phyloP scores from a whole-genome alignment of 1,140 invertebrate species.

The Bombus pascuorum region DNA sequence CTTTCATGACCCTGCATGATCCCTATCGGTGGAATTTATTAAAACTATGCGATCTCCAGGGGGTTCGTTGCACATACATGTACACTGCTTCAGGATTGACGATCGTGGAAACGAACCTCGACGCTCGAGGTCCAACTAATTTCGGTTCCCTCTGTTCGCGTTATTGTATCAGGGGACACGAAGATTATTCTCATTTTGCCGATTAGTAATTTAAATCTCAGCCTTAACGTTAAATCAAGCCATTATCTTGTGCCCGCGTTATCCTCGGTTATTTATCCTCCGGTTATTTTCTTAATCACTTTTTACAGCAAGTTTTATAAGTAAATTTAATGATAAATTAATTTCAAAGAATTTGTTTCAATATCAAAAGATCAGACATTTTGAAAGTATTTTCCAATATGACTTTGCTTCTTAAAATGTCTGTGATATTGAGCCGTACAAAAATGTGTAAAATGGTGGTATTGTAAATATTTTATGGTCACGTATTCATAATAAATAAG shows the following conservation, averaged over 20 bases:
- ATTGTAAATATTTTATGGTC: too few species aligned
- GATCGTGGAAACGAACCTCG: slow-evolving; percentile 16
- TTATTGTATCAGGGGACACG: slow-evolving; percentile 18
- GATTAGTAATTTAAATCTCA: slow-evolving; percentile 17
- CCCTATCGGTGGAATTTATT: slow-evolving; percentile 37
- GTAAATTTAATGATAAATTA: too few species aligned
- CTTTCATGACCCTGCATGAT: slow-evolving; percentile 2
- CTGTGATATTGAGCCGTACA: too few species aligned
- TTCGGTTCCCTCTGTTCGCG: slow-evolving; percentile 46
- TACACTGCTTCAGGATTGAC: slow-evolving; percentile 44
- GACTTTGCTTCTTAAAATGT: too few species aligned
- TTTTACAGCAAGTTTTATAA: neutral
- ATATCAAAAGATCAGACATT: too few species aligned
- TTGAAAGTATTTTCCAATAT: too few species aligned
- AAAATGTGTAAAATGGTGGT: too few species aligned
- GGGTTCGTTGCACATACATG: slow-evolving; percentile 4
- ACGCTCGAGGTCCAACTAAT: slow-evolving; percentile 59
- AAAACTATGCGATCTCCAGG: slow-evolving; percentile 14
- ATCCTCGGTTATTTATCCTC: neutral
- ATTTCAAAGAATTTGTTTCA: too few species aligned
- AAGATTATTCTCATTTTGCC: slow-evolving; percentile 37
- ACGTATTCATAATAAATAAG: too few species aligned
- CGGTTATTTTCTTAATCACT: neutral
- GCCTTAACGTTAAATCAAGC: neutral
- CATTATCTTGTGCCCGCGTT: neutral